Percentiles rank a stretch among this genome's conserved stretches.
Conservation (phyloP, 2,113 vertebrate species). For the Marmota flaviventris region DNA sequence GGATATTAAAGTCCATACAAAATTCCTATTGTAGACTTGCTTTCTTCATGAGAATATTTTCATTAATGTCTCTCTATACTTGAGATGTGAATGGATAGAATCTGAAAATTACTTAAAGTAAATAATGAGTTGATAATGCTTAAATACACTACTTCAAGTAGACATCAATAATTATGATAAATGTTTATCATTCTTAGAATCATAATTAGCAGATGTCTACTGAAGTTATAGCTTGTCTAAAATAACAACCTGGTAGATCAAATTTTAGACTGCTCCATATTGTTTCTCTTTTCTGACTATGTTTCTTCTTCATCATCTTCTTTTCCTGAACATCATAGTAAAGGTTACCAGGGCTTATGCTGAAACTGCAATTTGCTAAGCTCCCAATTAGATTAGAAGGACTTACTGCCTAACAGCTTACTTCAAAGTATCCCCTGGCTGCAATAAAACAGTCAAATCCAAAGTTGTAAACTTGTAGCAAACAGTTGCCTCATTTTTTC, state of each 20-base stretch:
- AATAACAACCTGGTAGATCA: background rate
- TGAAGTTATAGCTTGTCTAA: background rate
- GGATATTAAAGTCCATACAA: slow-evolving; percentile 7
- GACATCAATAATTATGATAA: background rate
- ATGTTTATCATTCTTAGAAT: background rate
- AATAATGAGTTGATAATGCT: background rate
- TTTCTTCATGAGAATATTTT: slow-evolving; percentile 38
- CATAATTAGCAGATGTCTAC: background rate
- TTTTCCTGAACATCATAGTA: slow-evolving; percentile 34
- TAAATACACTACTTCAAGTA: background rate
- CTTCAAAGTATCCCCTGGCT: slow-evolving; percentile 47
- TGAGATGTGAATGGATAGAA: background rate
- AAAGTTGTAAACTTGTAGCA: slow-evolving; percentile 27
- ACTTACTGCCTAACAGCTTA: slow-evolving; percentile 32
- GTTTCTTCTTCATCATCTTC: slow-evolving; percentile 26
- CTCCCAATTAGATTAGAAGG: slow-evolving; percentile 56
- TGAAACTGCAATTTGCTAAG: slow-evolving; percentile 53
- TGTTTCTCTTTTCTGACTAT: background rate
- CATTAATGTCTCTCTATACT: background rate
- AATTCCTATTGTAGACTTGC: background rate
- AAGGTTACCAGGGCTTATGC: slow-evolving; percentile 13
- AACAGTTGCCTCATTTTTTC: background rate
- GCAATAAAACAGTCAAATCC: slow-evolving; percentile 36
- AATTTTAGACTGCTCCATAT: background rate
- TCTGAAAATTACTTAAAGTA: slow-evolving; percentile 19